Evolutionary conservation across 2,113 vertebrate species (phyloP).

Genomic region (Polypterus senegalus): DNA sequence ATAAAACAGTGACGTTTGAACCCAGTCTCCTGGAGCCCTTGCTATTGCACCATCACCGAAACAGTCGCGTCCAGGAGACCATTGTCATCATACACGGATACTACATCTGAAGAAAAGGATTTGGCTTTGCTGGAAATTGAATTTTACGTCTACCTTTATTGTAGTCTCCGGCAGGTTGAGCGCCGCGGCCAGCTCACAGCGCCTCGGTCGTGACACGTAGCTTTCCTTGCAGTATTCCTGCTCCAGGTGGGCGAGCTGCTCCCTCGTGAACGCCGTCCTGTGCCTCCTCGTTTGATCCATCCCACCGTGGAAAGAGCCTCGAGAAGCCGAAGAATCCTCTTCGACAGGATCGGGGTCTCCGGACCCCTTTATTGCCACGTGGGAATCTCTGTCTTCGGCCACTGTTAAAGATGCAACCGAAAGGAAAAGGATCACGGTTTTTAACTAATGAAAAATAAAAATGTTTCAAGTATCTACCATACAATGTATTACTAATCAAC

Average conservation of each 20-base stretch:
- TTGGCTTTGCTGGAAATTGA: no score
- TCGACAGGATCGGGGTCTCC: constrained; percentile 19
- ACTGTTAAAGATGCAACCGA: constrained; percentile 17
- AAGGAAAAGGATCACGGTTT: no score
- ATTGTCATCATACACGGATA: no score
- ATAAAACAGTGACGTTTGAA: no score
- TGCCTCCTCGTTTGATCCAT: constrained; percentile 43
- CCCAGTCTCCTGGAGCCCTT: no score
- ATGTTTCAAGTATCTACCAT: no score
- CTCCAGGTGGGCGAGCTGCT: constrained; percentile 40
- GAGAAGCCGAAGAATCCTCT: constrained; percentile 26
- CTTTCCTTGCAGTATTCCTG: constrained; percentile 44
- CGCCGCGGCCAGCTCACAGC: constrained; percentile 40
- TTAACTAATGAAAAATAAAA: no score
- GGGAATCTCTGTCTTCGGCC: constrained; percentile 32
- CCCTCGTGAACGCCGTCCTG: constrained; percentile 40
- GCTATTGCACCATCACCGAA: no score
- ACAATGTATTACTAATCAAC: no score
- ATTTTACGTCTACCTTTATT: constrained; percentile 28
- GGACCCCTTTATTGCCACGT: constrained; percentile 18
- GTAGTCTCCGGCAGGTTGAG: constrained; percentile 44
- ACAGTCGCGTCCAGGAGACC: no score
- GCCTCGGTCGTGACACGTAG: constrained; percentile 41
- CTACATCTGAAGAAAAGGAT: no score
- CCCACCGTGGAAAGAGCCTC: constrained; percentile 22